Base-by-base conservation (phyloP, 2,113 vertebrate genomes). In the Nothocercus julius region DNA sequence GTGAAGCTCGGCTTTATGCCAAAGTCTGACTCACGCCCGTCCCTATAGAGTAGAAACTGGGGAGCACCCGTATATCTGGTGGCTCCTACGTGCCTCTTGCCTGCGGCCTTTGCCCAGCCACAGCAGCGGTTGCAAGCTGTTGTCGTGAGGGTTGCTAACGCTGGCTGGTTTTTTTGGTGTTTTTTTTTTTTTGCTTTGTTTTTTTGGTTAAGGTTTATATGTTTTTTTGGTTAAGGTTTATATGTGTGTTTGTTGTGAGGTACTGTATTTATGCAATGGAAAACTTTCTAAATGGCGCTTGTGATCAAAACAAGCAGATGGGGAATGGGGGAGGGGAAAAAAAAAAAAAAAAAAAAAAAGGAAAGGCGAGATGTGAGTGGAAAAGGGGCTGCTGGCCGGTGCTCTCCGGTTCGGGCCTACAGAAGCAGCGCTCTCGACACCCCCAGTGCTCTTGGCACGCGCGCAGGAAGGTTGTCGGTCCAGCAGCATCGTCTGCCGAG, bases 31-130 rank as follows among this genome's bases (percentile, higher is more conserved):
- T 19, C 2, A 3, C 40, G 8, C 36, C 45, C 13, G 1, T 18
- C 28, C 62, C 14, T 25, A 20, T 3, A 2, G 34, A 45, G 4
- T 22, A 47, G 42, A 59, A 91, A 20, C 42, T 34, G 30, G 0
- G n/a, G 21, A 30, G 38, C n/a, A 4, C 42, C 3, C 36, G 30
- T 9, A 27, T 59, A 36, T 13, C 67, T 42, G 30, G 53, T 75
- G 9, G 2, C 13, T 72, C 13, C 32, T 30, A 25, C 20, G 10
- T 68, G 30, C 45, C 30, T 10, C 4, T 8, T 51, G 22, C 34
- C 6, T 0, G 4, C 47, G 86, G 11, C 6, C 9, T 17, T 17
- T 72, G 42, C 30, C 24, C 22, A 6, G 38, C 36, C 0, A 0
- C 42, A 64, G 78, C 32, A 79, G 54, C 66, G 73, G 22, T 44